Evolutionary conservation across 2,113 vertebrate species (phyloP).

Genomic region (Oplegnathus fasciatus): DNA sequence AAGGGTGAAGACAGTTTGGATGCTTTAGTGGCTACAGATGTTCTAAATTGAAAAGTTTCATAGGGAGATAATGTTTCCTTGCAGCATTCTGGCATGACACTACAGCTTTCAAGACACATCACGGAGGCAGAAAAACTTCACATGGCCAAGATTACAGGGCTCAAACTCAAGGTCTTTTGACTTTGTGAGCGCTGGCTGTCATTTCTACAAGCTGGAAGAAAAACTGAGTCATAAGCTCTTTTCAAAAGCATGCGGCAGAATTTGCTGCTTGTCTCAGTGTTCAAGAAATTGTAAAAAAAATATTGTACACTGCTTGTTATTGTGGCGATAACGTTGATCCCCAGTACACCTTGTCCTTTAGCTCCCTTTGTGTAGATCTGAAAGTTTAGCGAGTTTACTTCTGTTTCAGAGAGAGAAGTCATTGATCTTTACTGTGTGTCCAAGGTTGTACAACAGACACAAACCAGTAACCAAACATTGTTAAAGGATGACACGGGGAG

Average conservation of each 20-base stretch:
- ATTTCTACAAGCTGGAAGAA: background rate
- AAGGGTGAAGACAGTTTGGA: slow-evolving; percentile 23
- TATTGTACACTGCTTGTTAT: background rate
- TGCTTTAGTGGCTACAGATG: slow-evolving; percentile 27
- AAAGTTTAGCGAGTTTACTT: background rate
- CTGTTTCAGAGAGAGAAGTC: background rate
- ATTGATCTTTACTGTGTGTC: background rate
- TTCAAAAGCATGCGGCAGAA: background rate
- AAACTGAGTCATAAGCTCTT: background rate
- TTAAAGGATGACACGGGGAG: background rate
- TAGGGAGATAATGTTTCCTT: slow-evolving; percentile 34
- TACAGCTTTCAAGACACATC: slow-evolving; percentile 14
- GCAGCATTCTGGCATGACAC: slow-evolving; percentile 5
- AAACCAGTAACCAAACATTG: background rate
- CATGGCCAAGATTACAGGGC: background rate
- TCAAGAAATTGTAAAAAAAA: background rate
- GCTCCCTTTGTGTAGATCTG: background rate
- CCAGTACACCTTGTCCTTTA: background rate
- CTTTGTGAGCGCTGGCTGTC: background rate
- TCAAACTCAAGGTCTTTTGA: background rate
- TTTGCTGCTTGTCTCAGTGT: background rate
- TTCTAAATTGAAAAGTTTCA: slow-evolving; percentile 43
- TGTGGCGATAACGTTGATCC: background rate
- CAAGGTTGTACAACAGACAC: background rate
- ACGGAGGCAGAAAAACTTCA: background rate